phyloP scores from a whole-genome alignment of 92 coral and sea anemone genomes.

The Parazoanthus darwini region DNA sequence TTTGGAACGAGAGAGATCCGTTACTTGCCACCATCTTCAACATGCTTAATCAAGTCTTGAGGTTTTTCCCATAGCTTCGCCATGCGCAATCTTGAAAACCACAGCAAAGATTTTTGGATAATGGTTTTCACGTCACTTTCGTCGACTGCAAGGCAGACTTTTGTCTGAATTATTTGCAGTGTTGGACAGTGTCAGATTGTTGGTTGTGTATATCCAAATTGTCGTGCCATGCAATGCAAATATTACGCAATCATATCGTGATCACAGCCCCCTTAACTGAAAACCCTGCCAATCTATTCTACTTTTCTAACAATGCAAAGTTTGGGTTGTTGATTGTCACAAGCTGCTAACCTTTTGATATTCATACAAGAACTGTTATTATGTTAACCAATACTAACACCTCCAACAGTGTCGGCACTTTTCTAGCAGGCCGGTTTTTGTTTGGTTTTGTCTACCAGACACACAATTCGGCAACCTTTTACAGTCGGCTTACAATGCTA shows the following conservation, averaged over 20 bases:
- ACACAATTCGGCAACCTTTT: background rate
- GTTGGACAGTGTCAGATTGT: no score
- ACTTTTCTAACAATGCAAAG: background rate
- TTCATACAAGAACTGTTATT: background rate
- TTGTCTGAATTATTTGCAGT: no score
- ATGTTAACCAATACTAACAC: background rate
- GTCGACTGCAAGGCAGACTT: no score
- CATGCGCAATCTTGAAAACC: no score
- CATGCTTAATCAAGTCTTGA: no score
- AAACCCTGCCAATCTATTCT: background rate
- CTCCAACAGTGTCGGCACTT: background rate
- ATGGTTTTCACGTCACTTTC: no score
- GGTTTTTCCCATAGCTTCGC: no score
- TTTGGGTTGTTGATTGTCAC: background rate
- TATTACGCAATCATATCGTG: background rate
- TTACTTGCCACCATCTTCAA: no score
- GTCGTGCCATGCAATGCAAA: background rate
- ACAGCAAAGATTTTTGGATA: no score
- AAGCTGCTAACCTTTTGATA: background rate
- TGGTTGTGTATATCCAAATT: background rate
- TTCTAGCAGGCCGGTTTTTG: background rate
- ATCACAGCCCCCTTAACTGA: background rate
- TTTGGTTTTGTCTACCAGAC: background rate
- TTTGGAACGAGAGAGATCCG: no score
- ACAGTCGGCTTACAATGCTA: background rate